phyloP scores from a whole-genome alignment of 1,140 invertebrate species.

The Diplogasteroides magnus region DNA sequence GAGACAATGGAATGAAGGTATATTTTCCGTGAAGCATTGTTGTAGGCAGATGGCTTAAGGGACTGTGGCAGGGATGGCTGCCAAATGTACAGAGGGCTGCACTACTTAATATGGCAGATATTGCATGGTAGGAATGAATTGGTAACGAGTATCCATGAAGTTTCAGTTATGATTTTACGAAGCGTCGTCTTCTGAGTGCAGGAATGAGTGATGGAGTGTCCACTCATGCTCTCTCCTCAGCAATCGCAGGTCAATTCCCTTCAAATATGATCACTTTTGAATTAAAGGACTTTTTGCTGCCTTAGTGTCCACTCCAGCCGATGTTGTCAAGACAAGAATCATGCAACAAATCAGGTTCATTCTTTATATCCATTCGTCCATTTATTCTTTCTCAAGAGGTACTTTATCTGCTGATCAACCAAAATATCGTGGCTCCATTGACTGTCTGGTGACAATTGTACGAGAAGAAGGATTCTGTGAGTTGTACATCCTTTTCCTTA shows the following conservation, averaged over 20 bases:
- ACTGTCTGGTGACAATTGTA: slow-evolving; percentile 81
- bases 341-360: slow-evolving; percentile 87
- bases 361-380: no score
- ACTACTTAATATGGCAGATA: slow-evolving; percentile 72
- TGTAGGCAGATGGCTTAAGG: slow-evolving; percentile 63
- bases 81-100: slow-evolving; percentile 79
- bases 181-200: neutral
- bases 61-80: slow-evolving; percentile 81
- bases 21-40: neutral
- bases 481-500: slow-evolving; percentile 56
- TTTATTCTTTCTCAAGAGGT: no score
- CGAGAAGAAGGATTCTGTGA: slow-evolving; percentile 79
- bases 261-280: no score
- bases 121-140: slow-evolving; percentile 65
- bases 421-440: slow-evolving; percentile 66
- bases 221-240: neutral
- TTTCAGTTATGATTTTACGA: neutral
- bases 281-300: slow-evolving; percentile 82
- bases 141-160: no score
- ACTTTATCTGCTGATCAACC: neutral
- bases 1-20: neutral
- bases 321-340: slow-evolving; percentile 83
- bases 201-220: neutral
- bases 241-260: slow-evolving; percentile 62
- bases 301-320: slow-evolving; percentile 78